Evolutionary conservation across 53 echinoderm and acorn worm species (phyloP), one percentile per base, ranked within the genome.

Genomic region (Antedon mediterranea): DNA sequence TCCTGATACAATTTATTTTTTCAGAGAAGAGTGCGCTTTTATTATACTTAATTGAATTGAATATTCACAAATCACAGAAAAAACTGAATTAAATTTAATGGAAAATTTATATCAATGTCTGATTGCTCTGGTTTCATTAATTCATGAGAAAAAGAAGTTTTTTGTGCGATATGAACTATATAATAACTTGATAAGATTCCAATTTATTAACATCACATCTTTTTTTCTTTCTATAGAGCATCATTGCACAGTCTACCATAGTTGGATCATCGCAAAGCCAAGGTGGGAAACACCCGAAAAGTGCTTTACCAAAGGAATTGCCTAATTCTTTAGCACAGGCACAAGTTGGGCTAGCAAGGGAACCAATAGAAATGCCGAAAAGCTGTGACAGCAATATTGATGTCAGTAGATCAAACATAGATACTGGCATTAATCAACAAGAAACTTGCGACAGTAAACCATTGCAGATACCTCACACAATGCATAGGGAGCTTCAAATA

Each of bases 401-500:
- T 57, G 57, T 57, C 57, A 3, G 13, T 26, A 57, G 7, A 57
- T 57, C 57, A 57, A 57, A 57, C 23, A 2, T 26, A 57, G 57
- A 57, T 18, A 23, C 7, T 57, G 23, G 14, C 2, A 57, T 57
- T 13, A 57, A 57, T 3, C 7, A 57, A 3, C 11, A 57, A 57
- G 20, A 57, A 18, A 11, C 20, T 6, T 57, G 57, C 20, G 57
- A 57, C 37, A 88, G 71, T 71, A 78, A 84, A 72, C 44, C 84
- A 43, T 78, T 81, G 18, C 88, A 84, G 0, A 79, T 87, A 27
- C 43, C 75, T 28, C 73, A 73, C 81, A 83, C 34, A 30, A 34
- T 41, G 11, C 37, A 32, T 11, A 83, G 74, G 15, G 30, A 34
- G 1, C 32, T 72, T 31, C 83, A 77, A 34, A 75, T 75, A 73